phyloP scores from a whole-genome alignment of 2,113 vertebrate species.

The Epinephelus moara region DNA sequence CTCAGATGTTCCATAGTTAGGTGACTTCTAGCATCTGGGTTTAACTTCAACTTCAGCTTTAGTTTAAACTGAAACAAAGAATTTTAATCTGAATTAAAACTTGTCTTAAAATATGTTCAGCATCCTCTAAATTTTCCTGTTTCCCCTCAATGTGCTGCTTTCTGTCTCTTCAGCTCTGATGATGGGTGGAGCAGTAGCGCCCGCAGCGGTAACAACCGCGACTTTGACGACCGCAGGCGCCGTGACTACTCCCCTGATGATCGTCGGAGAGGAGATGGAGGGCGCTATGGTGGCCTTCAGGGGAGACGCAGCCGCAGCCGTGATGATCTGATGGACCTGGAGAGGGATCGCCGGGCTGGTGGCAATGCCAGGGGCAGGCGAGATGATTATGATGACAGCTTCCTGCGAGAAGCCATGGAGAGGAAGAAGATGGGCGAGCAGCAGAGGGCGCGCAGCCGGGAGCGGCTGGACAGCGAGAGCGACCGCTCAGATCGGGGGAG shows the following conservation, averaged over 20 bases:
- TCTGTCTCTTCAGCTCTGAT: conserved; percentile 73
- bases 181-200: conserved; percentile 83
- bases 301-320: conserved; percentile 87
- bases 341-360: conserved; percentile 50
- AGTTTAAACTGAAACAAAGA: no score
- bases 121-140: not conserved
- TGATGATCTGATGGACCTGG: conserved; percentile 87
- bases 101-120: no score
- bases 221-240: conserved; percentile 74
- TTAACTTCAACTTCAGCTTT: no score
- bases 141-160: not conserved
- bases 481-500: conserved; percentile 77
- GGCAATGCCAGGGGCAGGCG: conserved; percentile 52
- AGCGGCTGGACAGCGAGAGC: conserved; percentile 84
- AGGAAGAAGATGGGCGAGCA: conserved; percentile 86
- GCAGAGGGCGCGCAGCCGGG: conserved; percentile 81
- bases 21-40: no score
- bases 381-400: conserved; percentile 85
- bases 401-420: conserved; percentile 89
- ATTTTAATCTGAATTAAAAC: no score
- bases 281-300: conserved; percentile 44
- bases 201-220: conserved; percentile 67
- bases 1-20: no score
- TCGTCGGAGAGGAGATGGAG: conserved; percentile 33
- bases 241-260: conserved; percentile 81